Base-by-base conservation (phyloP, 1,140 invertebrate species). In the Araneus ventricosus region DNA sequence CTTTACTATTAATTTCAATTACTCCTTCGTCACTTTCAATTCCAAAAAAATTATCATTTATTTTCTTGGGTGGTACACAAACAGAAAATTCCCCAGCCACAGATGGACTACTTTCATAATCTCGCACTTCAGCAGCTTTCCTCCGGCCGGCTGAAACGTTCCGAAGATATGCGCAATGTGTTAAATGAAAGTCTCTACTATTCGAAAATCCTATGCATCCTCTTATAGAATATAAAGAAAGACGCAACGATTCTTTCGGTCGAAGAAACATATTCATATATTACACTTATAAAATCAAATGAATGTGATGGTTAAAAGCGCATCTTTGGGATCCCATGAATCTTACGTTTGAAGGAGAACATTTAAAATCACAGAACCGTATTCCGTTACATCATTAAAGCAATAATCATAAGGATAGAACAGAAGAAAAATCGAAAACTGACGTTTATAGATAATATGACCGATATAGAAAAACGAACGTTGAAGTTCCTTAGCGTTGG, bases 11-110 rank as follows among this genome's bases (percentile, higher is more conserved):
- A 34, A 92, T 20, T 27, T 61, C n/a, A 67, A 92, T 92, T 30
- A 92, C 90, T 10, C 90, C 90, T 34, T 70, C 75, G 20, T 91
- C 90, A 20, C 90, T 41, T 86, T 92, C 90, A 70, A 92, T 52
- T 17, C 90, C 90, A 86, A 52, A 92, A 85, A 92, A 92, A 57
- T 92, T 70, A 39, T 45, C 30, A 57, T 10, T 37, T 79, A 34
- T 30, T 30, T 37, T 37, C 22, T 52, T 30, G 5, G 41, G n/a
- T 20, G 37, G 41, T 20, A 37, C n/a, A 2, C 45, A 14, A 2
- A n/a, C n/a, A 34, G 10, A 75, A 37, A 75, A 37, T 75, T 75
- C 27, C 0, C 30, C 30, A 30, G 27, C 14, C 5, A 67, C 24
- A 67, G 24, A n/a, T 67, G n/a, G 10, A 14, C 6, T 30, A 75